phyloP scores from a whole-genome alignment of 2,113 vertebrate species.

The Bostrychus sinensis region DNA sequence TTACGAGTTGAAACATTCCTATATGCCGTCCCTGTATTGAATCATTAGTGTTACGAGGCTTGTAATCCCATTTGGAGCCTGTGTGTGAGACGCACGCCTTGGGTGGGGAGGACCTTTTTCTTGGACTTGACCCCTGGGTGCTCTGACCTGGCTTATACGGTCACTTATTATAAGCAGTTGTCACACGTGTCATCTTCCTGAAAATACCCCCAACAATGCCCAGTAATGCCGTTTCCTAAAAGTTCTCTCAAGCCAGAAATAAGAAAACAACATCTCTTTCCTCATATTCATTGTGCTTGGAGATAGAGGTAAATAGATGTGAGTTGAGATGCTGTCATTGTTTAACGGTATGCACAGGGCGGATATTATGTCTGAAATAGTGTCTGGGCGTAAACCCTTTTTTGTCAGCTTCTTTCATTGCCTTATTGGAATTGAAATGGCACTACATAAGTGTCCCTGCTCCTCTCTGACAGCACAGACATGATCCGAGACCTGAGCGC shows the following conservation, averaged over 20 bases:
- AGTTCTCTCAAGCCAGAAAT: constrained; percentile 58
- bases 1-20: neutral
- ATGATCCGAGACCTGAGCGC: constrained; percentile 34
- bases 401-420: constrained; percentile 81
- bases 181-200: constrained; percentile 43
- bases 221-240: constrained; percentile 49
- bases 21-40: constrained; percentile 21
- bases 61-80: constrained; percentile 52
- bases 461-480: constrained; percentile 34
- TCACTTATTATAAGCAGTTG: constrained; percentile 53
- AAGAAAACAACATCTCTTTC: constrained; percentile 60
- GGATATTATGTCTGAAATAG: constrained; percentile 85
- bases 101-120: constrained; percentile 42
- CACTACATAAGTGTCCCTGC: constrained; percentile 64
- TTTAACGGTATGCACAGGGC: constrained; percentile 80
- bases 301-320: constrained; percentile 68
- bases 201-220: constrained; percentile 48
- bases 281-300: constrained; percentile 68
- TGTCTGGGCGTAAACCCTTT: constrained; percentile 82
- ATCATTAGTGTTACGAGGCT: constrained; percentile 44
- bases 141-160: constrained; percentile 56
- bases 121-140: constrained; percentile 66
- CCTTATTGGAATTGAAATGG: constrained; percentile 75
- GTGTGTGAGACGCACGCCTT: constrained; percentile 43
- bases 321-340: constrained; percentile 73